A percentile compares a stretch with the other conserved stretches of the same genome.
Evolutionary conservation across 2,888 invertebrate species (phyloP).

Genomic region (Lochmaea crataegi): DNA sequence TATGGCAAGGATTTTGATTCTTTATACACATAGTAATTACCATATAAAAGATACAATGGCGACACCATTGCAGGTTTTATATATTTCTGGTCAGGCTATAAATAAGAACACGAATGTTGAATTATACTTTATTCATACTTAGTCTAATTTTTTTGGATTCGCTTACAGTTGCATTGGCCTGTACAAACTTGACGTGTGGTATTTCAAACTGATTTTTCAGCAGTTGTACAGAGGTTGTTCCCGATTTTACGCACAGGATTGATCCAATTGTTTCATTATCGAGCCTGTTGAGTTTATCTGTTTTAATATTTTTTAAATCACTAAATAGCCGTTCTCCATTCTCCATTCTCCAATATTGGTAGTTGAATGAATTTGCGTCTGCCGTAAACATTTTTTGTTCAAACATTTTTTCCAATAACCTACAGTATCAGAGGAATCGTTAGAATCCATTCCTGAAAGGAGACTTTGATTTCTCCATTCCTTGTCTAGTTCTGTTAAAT

Average conservation of each 20-base stretch:
- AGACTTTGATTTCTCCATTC: slow-evolving; percentile 20
- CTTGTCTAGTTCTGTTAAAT: slow-evolving; percentile 29
- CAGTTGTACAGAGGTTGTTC: slow-evolving; percentile 13
- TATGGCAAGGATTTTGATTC: no score
- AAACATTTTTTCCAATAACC: slow-evolving; percentile 18
- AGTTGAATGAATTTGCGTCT: slow-evolving; percentile 23
- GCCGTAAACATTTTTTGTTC: slow-evolving; percentile 21
- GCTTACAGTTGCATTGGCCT: slow-evolving; percentile 16
- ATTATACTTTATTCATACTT: slow-evolving; percentile 12
- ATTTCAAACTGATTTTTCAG: slow-evolving; percentile 16
- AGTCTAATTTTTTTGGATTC: slow-evolving; percentile 17
- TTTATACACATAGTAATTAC: no score
- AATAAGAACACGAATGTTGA: slow-evolving; percentile 6
- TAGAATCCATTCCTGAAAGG: neutral
- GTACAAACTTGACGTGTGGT: slow-evolving; percentile 17
- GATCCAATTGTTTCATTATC: slow-evolving; percentile 16
- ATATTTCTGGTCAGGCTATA: slow-evolving; percentile 14
- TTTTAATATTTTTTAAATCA: slow-evolving; percentile 8
- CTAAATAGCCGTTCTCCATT: slow-evolving; percentile 15
- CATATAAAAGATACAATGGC: slow-evolving; percentile 1
- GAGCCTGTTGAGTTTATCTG: slow-evolving; percentile 14
- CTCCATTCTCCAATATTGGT: no score
- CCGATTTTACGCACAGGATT: slow-evolving; percentile 22
- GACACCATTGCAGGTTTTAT: neutral
- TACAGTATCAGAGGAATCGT: slow-evolving; percentile 5